Percentiles rank a stretch among this genome's conserved stretches.
phyloP scores from a whole-genome alignment of 2,797 vertebrate genomes.

The Myotis daubentonii region DNA sequence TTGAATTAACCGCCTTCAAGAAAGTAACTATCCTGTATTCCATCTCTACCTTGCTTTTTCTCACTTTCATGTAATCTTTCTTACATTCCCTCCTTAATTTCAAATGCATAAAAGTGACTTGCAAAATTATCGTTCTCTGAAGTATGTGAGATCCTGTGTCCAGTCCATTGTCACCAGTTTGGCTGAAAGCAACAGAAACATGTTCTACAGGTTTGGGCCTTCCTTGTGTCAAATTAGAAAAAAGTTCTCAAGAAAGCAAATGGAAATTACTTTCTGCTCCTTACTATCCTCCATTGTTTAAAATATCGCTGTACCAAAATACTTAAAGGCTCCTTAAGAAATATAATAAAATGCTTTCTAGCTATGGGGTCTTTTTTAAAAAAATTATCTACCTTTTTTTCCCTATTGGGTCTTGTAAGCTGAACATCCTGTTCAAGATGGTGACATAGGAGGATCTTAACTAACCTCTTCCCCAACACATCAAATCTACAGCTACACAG shows the following conservation, averaged over 20 bases:
- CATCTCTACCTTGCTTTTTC: background rate
- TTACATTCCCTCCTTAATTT: background rate
- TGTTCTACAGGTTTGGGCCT: background rate
- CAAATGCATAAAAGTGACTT: background rate
- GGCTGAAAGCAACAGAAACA: background rate
- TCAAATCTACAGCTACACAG: background rate
- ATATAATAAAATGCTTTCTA: background rate
- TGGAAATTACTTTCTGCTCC: background rate
- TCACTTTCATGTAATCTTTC: background rate
- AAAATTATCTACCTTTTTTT: no score
- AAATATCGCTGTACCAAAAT: background rate
- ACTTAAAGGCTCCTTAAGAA: background rate
- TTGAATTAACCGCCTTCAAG: background rate
- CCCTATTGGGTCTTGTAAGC: background rate
- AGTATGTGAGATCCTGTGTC: background rate
- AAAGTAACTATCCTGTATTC: background rate
- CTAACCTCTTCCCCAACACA: background rate
- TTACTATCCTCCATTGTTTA: background rate
- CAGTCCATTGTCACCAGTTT: background rate
- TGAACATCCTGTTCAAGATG: background rate
- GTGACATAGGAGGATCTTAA: background rate
- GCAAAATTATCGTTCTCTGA: background rate
- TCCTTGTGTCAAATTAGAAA: background rate
- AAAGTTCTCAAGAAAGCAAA: slow-evolving; percentile 19
- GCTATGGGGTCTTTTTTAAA: no score